These are phyloP conservation scores for Pimephales promelas DNA, from an alignment of 2,113 vertebrate genomes.

Conservation along the genomic window DNA sequence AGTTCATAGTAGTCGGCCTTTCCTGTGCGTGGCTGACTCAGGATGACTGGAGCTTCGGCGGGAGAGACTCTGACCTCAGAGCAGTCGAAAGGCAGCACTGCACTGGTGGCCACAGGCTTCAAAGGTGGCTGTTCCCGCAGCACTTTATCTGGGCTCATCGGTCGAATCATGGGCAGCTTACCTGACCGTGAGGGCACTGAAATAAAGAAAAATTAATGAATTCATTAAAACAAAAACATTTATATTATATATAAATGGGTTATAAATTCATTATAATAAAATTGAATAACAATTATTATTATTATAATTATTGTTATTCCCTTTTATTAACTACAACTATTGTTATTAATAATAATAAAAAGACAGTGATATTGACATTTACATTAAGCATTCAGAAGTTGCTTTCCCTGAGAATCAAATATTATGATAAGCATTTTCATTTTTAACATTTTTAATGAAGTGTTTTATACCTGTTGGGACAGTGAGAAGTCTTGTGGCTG, in stretches of 20 bases:
- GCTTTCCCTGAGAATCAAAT: too few species aligned
- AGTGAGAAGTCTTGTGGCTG: constrained; percentile 84
- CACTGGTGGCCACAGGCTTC: constrained; percentile 63
- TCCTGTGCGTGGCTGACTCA: constrained; percentile 91
- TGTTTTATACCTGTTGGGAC: constrained; percentile 76
- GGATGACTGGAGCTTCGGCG: constrained; percentile 91
- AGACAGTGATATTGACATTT: background rate
- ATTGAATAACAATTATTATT: too few species aligned
- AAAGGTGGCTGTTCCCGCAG: constrained; percentile 74
- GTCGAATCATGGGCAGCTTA: constrained; percentile 70
- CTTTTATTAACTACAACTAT: background rate
- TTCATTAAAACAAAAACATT: too few species aligned
- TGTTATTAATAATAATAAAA: background rate
- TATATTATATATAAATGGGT: too few species aligned
- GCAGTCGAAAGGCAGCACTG: constrained; percentile 77
- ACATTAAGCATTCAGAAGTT: too few species aligned
- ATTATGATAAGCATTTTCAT: background rate
- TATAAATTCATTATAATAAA: background rate
- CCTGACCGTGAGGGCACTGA: constrained; percentile 64
- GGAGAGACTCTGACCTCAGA: constrained; percentile 71
- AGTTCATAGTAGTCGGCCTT: constrained; percentile 93
- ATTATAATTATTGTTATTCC: too few species aligned
- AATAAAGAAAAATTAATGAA: too few species aligned
- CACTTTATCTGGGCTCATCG: constrained; percentile 75
- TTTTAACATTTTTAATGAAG: background rate